Base-by-base conservation (phyloP, 2,797 vertebrate species). In the Gouania willdenowi region DNA sequence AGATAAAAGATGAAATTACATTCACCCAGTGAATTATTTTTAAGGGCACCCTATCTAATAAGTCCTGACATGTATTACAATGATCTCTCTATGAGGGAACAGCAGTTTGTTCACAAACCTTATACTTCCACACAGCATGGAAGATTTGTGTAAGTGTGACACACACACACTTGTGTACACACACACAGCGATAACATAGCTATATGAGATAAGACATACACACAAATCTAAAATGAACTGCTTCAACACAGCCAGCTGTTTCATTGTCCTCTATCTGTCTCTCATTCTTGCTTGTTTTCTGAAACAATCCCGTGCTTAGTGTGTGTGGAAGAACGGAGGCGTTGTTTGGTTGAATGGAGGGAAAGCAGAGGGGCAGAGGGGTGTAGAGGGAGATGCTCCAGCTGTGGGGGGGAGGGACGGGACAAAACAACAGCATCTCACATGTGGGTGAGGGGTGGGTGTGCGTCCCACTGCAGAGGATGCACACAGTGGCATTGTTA, bases 361-460 rank as follows among this genome's bases (percentile, higher is more conserved):
- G 85, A 81, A 78, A 76, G 75, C 70, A 61, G 62, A 58, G 69
- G 75, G 71, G 54, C 72, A 68, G 60, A 49, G 67, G 54, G 75
- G 52, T 74, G 66, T 35, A 66, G 77, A 78, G 81, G 78, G 66
- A 88, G 81, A 82, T 78, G 86, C 80, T 85, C 83, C 82, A 91
- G 88, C 88, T 91, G 88, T 90, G 85, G 77, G 75, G 52, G 70
- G 85, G 77, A 75, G 52, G 70, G 68, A 81, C 79, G 89, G 85
- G 78, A 88, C 84, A 89, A 90, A 85, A 88, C 85, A 87, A 85
- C 88, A 86, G 79, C 84, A 86, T 88, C 88, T 89, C 83, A 87
- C 82, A 80, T 73, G 66, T 81, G 77, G 61, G 77, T 37, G 68
- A 70, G 48, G 26, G 58, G 54, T 30, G 27, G 51, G 38, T 17